Base-by-base conservation (phyloP, 2,888 invertebrate species). In the Ectobius pallidus region DNA sequence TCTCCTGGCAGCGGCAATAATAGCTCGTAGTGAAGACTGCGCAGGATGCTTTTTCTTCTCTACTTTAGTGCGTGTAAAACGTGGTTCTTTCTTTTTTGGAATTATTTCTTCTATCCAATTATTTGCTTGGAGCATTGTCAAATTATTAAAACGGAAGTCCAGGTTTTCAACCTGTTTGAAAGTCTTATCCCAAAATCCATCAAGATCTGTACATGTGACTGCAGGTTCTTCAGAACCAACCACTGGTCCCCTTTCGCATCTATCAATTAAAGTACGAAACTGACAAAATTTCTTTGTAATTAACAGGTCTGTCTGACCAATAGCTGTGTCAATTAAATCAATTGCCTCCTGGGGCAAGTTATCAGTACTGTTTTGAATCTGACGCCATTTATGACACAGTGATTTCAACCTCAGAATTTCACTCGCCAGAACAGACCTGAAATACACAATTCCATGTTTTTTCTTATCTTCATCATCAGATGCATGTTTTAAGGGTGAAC, bases 151-250 rank as follows among this genome's bases (percentile, higher is more conserved):
- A n/a, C n/a, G n/a, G n/a, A n/a, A n/a, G n/a, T n/a, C n/a, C 9
- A 39, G 7, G 18, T 49, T n/a, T n/a, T n/a, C n/a, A n/a, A 63
- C 63, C 42, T 63, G 63, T 1, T 39, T 63, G 42, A 22, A 63
- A 18, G 25, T 25, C 63, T 39, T 42, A 32, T 63, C 63, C 63
- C 63, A 63, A 42, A 39, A 63, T 11, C 63, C 63, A 16, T 63
- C 42, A 1, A 63, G 42, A 22, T 63, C 63, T 6, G 42, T 39
- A 6, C 63, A 63, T 42, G 20, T 63, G 16, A 63, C 39, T 18
- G 20, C 16, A 22, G 22, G 4, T 25, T 7, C 61, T 30, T 16
- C 30, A 27, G 42, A 22, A 11, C 14, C 63, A 42, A 14, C 22
- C 4, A 32, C 42, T 9, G 6, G 18, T n/a, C 20, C 20, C 20